Percentiles rank a stretch among this genome's conserved stretches.
These are phyloP conservation scores for Alfaro cultratus DNA, from an alignment of 2,797 vertebrate genomes.

Conservation along the genomic window DNA sequence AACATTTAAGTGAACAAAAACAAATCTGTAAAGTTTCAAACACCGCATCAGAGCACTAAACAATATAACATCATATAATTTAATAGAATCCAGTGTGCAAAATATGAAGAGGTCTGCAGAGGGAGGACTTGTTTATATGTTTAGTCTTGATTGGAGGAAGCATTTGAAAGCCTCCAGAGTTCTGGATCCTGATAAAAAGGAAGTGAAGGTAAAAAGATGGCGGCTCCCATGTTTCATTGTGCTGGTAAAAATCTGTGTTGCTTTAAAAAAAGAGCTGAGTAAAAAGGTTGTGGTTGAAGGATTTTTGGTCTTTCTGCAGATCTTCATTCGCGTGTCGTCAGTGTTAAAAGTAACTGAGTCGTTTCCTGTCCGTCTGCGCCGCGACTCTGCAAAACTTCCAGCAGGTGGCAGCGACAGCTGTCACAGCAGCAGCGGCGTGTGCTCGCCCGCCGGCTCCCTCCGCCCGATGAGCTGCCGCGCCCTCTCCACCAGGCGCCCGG, in stretches of 20 bases:
- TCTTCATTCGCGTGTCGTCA: neutral
- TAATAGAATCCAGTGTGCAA: neutral
- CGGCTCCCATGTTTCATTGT: neutral
- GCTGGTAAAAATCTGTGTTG: neutral
- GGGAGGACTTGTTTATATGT: neutral
- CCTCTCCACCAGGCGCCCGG: constrained; percentile 80
- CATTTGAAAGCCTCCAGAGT: neutral
- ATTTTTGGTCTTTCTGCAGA: constrained; percentile 23
- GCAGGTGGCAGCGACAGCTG: no score
- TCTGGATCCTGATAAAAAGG: neutral
- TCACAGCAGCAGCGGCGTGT: constrained; percentile 91
- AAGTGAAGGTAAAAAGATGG: neutral
- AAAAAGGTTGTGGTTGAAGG: constrained; percentile 28
- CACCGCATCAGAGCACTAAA: neutral
- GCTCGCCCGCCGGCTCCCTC: constrained; percentile 84
- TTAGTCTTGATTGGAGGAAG: neutral
- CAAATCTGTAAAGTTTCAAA: neutral
- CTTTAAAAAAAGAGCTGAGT: neutral
- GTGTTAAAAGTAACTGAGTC: neutral
- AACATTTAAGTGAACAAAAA: neutral
- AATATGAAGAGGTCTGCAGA: neutral
- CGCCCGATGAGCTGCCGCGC: constrained; percentile 77
- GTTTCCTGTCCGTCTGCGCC: neutral
- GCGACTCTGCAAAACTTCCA: no score
- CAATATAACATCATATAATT: neutral